Conservation (phyloP, 1,140 invertebrate genomes). For the Aphelenchoides avenae region DNA sequence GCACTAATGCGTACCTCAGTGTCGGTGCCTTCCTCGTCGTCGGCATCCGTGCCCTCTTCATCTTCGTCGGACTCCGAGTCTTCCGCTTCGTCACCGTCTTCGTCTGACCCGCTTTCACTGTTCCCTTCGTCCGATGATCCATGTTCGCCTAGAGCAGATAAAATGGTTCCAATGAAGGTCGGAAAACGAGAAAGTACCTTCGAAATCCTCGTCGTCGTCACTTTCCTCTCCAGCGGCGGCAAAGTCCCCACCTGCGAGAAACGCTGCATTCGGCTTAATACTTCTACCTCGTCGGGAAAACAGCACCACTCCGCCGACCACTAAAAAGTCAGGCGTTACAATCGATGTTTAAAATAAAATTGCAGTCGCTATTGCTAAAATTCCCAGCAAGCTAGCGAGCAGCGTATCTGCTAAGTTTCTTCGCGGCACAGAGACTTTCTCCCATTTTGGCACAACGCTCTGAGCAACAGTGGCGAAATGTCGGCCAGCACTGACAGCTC, state of each 20-base stretch:
- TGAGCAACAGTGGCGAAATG: no score
- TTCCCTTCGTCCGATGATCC: neutral
- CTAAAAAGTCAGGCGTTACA: no score
- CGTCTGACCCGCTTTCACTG: neutral
- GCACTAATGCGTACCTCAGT: slow-evolving; percentile 1
- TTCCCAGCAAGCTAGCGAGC: no score
- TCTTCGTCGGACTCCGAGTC: slow-evolving; percentile 1
- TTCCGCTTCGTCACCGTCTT: neutral
- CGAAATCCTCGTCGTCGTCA: slow-evolving; percentile 24
- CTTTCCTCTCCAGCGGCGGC: slow-evolving; percentile 11
- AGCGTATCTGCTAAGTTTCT: no score
- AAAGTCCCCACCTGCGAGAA: slow-evolving; percentile 18
- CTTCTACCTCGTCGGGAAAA: no score
- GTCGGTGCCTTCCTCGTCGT: slow-evolving; percentile 1
- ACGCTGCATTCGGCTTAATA: slow-evolving; percentile 30
- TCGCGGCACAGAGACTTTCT: no score
- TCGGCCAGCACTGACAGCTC: no score
- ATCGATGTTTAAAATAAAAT: no score
- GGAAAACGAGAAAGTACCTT: slow-evolving; percentile 13
- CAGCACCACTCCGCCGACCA: no score
- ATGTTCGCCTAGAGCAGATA: neutral
- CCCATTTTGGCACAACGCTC: no score
- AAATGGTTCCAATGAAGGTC: slow-evolving; percentile 2
- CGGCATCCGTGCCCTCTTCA: slow-evolving; percentile 1
- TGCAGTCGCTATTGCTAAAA: no score